These are phyloP conservation scores for Anas platyrhynchos DNA, from an alignment of 2,113 vertebrate genomes.

Conservation along the genomic window DNA sequence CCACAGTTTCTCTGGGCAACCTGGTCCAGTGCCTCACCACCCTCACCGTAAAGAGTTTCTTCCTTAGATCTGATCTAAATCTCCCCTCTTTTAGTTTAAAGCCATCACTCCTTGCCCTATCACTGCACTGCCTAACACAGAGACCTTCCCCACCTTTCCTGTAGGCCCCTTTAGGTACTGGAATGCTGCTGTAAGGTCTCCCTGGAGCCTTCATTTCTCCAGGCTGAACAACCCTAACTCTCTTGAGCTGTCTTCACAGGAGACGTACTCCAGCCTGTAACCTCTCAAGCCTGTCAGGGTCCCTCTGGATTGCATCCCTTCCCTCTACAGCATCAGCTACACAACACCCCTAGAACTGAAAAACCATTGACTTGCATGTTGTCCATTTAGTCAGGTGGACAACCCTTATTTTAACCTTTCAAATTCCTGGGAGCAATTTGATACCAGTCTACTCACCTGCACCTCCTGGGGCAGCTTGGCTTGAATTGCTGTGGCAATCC, in stretches of 20 bases:
- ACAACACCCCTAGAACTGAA: background rate
- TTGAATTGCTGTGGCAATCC: background rate
- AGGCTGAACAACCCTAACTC: no score
- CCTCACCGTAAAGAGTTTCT: no score
- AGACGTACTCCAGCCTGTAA: background rate
- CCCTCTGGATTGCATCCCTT: background rate
- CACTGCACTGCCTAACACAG: no score
- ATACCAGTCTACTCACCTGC: background rate
- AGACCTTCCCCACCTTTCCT: no score
- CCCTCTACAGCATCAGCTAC: background rate
- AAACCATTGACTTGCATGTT: background rate
- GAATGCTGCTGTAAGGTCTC: no score
- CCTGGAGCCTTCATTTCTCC: no score
- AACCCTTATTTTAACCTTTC: background rate
- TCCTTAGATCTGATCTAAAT: no score
- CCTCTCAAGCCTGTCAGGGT: background rate
- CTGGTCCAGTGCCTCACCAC: no score
- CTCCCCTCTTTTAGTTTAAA: no score
- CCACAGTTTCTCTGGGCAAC: no score
- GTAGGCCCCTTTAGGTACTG: no score
- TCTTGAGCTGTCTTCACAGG: background rate
- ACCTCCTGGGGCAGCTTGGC: background rate
- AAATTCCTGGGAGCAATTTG: background rate
- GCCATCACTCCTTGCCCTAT: no score
- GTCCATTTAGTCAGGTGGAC: background rate